phyloP scores from a whole-genome alignment of 2,113 vertebrate genomes.

The Leucopternis melanops region DNA sequence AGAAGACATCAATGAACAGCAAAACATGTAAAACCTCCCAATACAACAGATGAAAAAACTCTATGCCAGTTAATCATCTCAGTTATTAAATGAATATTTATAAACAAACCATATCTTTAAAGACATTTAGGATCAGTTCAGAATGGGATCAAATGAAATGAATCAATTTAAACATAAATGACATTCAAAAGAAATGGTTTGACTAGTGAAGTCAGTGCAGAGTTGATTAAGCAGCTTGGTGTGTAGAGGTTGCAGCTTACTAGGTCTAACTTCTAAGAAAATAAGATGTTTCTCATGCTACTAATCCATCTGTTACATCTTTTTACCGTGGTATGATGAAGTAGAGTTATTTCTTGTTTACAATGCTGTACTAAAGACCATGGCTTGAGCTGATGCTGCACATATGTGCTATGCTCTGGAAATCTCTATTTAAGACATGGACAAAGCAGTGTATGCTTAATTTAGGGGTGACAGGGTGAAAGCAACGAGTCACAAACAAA shows the following conservation, averaged over 20 bases:
- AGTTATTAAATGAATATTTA: background rate
- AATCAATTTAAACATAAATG: background rate
- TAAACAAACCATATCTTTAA: background rate
- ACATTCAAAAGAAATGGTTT: background rate
- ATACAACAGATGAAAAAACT: background rate
- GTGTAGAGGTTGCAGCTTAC: background rate
- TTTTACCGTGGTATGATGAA: background rate
- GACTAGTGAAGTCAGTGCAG: background rate
- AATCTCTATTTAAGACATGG: background rate
- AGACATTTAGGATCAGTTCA: background rate
- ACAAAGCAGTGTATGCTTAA: background rate
- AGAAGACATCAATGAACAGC: background rate
- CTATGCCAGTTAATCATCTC: background rate
- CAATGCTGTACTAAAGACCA: background rate
- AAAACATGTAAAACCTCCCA: background rate
- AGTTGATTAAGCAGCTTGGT: background rate
- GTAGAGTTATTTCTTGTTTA: background rate
- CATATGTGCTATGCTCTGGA: background rate
- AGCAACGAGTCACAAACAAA: background rate
- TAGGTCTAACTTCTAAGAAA: background rate
- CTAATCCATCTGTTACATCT: background rate
- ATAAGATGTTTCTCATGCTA: background rate
- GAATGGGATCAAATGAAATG: background rate
- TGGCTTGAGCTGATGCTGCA: background rate
- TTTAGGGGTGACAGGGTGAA: background rate